Conservation (phyloP, 2,113 vertebrate genomes). For the Antechinus stuartii region DNA sequence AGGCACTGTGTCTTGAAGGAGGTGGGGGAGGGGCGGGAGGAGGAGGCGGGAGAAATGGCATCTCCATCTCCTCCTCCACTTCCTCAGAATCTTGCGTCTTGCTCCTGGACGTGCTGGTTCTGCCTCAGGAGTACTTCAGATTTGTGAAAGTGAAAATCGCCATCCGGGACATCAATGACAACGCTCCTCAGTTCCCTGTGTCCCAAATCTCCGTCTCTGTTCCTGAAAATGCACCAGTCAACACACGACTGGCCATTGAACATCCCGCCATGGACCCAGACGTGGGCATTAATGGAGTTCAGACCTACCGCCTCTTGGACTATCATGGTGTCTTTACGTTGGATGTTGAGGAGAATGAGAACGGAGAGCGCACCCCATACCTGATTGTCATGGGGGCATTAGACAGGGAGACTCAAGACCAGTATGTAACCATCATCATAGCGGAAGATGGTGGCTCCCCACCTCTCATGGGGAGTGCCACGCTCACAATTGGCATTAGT, state of each 20-base stretch:
- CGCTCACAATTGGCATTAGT: slow-evolving; percentile 92
- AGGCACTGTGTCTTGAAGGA: slow-evolving; percentile 89
- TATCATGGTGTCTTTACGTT: slow-evolving; percentile 94
- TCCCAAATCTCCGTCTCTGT: slow-evolving; percentile 90
- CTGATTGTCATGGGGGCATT: slow-evolving; percentile 93
- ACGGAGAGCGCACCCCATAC: slow-evolving; percentile 94
- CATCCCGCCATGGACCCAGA: slow-evolving; percentile 95
- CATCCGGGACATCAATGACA: slow-evolving; percentile 95
- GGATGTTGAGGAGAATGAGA: slow-evolving; percentile 97
- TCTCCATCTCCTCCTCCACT: slow-evolving; percentile 64
- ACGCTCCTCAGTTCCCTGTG: slow-evolving; percentile 91
- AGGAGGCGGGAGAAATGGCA: slow-evolving; percentile 71
- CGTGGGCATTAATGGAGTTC: slow-evolving; percentile 89
- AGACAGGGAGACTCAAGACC: slow-evolving; percentile 92
- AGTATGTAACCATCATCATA: slow-evolving; percentile 93
- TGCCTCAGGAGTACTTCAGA: slow-evolving; percentile 96
- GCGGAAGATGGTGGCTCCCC: slow-evolving; percentile 96
- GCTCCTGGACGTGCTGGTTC: slow-evolving; percentile 93
- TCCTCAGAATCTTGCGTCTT: slow-evolving; percentile 88
- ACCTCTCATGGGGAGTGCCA: slow-evolving; percentile 91
- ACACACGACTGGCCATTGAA: slow-evolving; percentile 93
- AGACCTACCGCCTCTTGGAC: slow-evolving; percentile 95
- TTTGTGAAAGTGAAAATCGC: slow-evolving; percentile 96
- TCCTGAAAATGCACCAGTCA: slow-evolving; percentile 93
- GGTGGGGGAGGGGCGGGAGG: slow-evolving; percentile 77